Evolutionary conservation across 1,140 invertebrate species (phyloP).

Genomic region (Augochlora pura): DNA sequence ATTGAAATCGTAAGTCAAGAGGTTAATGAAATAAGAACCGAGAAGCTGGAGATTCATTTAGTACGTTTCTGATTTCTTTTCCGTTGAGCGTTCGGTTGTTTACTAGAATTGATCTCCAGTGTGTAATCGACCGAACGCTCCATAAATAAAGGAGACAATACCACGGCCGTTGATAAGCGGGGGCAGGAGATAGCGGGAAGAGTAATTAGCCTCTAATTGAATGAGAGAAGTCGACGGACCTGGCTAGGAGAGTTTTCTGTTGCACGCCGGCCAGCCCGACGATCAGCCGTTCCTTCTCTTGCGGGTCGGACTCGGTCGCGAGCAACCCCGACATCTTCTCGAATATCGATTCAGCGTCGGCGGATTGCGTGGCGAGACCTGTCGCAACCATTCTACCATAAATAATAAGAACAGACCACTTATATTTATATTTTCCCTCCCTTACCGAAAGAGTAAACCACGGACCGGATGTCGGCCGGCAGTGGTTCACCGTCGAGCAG

Average conservation of each 20-base stretch:
- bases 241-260: slow-evolving; percentile 83
- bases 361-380: slow-evolving; percentile 36
- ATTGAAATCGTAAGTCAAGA: too few species aligned
- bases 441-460: slow-evolving; percentile 46
- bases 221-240: slow-evolving; percentile 76
- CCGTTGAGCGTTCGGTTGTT: too few species aligned
- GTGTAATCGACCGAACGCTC: background rate
- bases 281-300: slow-evolving; percentile 86
- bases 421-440: slow-evolving; percentile 1
- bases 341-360: slow-evolving; percentile 82
- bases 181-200: background rate
- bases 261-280: slow-evolving; percentile 83
- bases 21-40: too few species aligned
- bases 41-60: too few species aligned
- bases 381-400: background rate
- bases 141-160: background rate
- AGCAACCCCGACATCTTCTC: slow-evolving; percentile 86
- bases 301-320: slow-evolving; percentile 85
- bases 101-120: background rate
- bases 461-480: slow-evolving; percentile 26
- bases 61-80: background rate
- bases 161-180: background rate
- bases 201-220: background rate
- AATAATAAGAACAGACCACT: background rate
- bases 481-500: background rate